Conservation (phyloP, 1,140 invertebrate species). For the Watersipora subatra region DNA sequence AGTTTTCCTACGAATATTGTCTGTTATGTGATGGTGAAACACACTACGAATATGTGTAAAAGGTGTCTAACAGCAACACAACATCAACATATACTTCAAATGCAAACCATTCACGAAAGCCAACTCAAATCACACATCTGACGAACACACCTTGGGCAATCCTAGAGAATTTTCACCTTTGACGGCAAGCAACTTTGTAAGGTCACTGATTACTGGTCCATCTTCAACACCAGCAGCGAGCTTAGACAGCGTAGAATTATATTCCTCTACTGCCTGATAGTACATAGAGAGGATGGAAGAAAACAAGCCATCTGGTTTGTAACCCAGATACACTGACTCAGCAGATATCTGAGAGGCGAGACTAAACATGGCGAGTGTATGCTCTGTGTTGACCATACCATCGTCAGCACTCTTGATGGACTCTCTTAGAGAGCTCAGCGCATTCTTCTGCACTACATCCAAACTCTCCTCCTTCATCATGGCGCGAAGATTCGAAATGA, state of each 20-base stretch:
- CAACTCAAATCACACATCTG: no score
- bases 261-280: neutral
- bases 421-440: neutral
- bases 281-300: neutral
- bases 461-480: neutral
- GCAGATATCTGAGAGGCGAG: conserved; percentile 23
- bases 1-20: no score
- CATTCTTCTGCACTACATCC: neutral
- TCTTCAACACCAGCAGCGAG: neutral
- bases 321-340: conserved; percentile 20
- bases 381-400: conserved; percentile 2
- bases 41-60: no score
- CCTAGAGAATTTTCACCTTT: neutral
- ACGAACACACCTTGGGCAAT: no score
- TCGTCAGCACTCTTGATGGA: conserved; percentile 15
- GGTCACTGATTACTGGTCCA: neutral
- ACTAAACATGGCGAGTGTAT: conserved; percentile 21
- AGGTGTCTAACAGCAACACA: no score
- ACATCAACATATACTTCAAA: no score
- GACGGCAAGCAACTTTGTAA: neutral
- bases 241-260: neutral
- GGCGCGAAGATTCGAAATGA: neutral
- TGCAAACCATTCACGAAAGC: no score
- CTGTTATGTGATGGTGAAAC: no score
- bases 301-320: conserved; percentile 21